These are phyloP conservation scores for Lasioglossum leucozonium DNA, from an alignment of 2,888 invertebrate genomes.

Conservation along the genomic window DNA sequence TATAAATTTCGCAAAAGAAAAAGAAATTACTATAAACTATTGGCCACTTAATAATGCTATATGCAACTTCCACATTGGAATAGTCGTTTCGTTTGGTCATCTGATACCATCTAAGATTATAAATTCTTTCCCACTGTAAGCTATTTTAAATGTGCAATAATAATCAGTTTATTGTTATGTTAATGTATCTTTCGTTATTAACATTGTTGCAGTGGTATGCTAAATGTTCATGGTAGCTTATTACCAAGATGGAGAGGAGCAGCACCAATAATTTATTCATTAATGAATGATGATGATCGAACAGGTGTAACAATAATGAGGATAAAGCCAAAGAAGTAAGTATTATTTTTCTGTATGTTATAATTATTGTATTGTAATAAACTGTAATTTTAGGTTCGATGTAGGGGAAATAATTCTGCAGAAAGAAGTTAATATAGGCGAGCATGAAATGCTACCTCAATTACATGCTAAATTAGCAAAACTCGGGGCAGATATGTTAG, in stretches of 20 bases:
- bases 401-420: slow-evolving; percentile 90
- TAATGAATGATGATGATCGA: slow-evolving; percentile 91
- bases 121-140: slow-evolving; percentile 92
- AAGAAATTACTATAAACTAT: slow-evolving; percentile 87
- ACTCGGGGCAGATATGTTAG: slow-evolving; percentile 89
- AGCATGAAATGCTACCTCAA: slow-evolving; percentile 88
- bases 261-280: slow-evolving; percentile 94
- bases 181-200: slow-evolving; percentile 19
- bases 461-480: slow-evolving; percentile 88
- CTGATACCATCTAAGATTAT: slow-evolving; percentile 92
- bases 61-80: slow-evolving; percentile 91
- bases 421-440: slow-evolving; percentile 85
- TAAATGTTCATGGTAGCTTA: slow-evolving; percentile 97
- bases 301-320: slow-evolving; percentile 96
- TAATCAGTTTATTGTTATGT: not conserved
- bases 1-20: slow-evolving; percentile 88
- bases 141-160: slow-evolving; percentile 67
- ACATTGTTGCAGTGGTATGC: slow-evolving; percentile 90
- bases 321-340: slow-evolving; percentile 89
- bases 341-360: slow-evolving; percentile 6
- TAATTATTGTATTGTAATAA: not conserved
- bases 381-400: slow-evolving; percentile 87
- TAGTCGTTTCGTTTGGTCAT: slow-evolving; percentile 97
- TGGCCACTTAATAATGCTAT: slow-evolving; percentile 88
- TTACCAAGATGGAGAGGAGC: slow-evolving; percentile 97